A percentile compares a stretch with the other conserved stretches of the same genome.
These are phyloP conservation scores for Melinopterus prodromus DNA, from an alignment of 2,888 invertebrate species.

Conservation along the genomic window DNA sequence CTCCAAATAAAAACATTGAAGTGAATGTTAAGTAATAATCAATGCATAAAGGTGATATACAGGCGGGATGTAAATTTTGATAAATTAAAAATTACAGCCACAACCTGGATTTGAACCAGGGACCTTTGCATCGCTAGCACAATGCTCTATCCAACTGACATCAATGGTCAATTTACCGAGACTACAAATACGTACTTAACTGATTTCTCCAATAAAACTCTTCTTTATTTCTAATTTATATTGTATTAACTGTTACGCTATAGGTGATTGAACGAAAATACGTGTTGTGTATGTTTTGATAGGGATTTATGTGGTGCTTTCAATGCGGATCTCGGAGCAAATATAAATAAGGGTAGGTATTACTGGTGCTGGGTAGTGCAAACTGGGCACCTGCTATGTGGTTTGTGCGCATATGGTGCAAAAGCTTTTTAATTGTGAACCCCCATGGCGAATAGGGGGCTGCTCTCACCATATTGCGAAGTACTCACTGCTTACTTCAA, in stretches of 20 bases:
- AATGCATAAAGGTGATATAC: too few relatives aligned
- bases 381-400: conserved; percentile 46
- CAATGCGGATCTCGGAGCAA: neutral
- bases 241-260: neutral
- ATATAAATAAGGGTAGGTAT: conserved; percentile 18
- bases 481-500: conserved; percentile 48
- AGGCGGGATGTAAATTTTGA: too few relatives aligned
- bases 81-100: too few relatives aligned
- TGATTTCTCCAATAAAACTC: neutral
- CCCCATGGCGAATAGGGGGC: conserved; percentile 44
- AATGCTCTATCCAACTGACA: too few relatives aligned
- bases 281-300: neutral
- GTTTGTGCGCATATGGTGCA: conserved; percentile 50
- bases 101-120: too few relatives aligned
- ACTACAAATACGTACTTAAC: too few relatives aligned
- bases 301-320: neutral
- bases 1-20: too few relatives aligned
- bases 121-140: too few relatives aligned
- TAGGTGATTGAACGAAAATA: neutral
- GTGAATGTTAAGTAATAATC: too few relatives aligned
- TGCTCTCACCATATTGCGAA: conserved; percentile 55
- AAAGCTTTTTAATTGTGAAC: conserved; percentile 48
- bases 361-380: conserved; percentile 10
- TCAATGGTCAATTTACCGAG: too few relatives aligned
- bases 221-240: neutral